phyloP scores from a whole-genome alignment of 2,797 vertebrate species.

The Harpagifer antarcticus region DNA sequence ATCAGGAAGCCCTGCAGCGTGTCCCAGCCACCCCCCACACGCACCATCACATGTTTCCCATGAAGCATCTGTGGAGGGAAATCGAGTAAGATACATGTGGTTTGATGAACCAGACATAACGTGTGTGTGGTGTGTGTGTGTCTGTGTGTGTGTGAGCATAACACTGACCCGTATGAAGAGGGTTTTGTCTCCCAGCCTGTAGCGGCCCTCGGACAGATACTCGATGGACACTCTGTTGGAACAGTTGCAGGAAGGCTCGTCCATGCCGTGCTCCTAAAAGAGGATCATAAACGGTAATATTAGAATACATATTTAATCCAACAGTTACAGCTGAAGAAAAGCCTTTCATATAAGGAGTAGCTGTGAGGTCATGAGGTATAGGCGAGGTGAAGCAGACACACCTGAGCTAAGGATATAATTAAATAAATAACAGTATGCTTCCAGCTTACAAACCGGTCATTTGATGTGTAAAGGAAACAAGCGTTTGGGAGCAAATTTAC shows the following conservation, averaged over 20 bases:
- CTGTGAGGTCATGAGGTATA: too few relatives aligned
- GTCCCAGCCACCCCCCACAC: conserved; percentile 98
- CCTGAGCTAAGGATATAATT: too few relatives aligned
- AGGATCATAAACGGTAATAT: not conserved
- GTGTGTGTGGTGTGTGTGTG: too few relatives aligned
- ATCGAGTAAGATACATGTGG: too few relatives aligned
- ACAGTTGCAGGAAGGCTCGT: conserved; percentile 95
- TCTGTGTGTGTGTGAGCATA: too few relatives aligned
- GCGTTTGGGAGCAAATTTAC: conserved; percentile 6
- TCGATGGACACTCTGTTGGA: conserved; percentile 96
- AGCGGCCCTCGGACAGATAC: conserved; percentile 97
- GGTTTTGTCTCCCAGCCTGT: conserved; percentile 96
- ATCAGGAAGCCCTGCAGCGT: conserved; percentile 96
- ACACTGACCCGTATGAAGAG: conserved; percentile 95
- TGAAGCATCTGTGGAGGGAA: conserved; percentile 93
- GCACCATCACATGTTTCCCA: conserved; percentile 99
- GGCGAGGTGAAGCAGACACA: not conserved
- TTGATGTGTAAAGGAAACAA: not conserved
- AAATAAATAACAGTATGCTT: not conserved
- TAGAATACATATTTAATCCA: too few relatives aligned
- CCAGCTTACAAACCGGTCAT: not conserved
- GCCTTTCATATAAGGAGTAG: too few relatives aligned
- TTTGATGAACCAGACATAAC: too few relatives aligned
- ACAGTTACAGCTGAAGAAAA: not conserved
- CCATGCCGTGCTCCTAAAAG: conserved; percentile 89